Evolutionary conservation across 2,113 vertebrate genomes (phyloP).

Genomic region (Thymallus thymallus): DNA sequence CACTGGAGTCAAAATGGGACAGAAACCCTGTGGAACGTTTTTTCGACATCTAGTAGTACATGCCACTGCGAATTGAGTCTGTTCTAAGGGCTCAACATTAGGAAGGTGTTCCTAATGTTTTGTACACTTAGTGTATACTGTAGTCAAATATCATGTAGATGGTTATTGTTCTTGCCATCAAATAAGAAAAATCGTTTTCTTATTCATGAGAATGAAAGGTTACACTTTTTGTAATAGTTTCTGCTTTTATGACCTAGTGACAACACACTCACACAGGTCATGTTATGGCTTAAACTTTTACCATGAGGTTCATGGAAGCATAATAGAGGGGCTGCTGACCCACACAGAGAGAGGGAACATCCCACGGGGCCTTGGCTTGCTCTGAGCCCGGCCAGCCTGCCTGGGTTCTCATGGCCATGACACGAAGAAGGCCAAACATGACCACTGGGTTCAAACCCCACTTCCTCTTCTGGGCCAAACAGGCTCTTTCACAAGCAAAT

Average conservation of each 20-base stretch:
- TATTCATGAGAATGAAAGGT: background rate
- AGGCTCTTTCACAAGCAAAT: conserved; percentile 51
- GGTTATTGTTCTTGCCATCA: background rate
- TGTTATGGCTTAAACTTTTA: conserved; percentile 19
- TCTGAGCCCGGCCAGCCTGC: conserved; percentile 10
- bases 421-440: conserved; percentile 30
- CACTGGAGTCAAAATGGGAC: too few relatives aligned
- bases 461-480: conserved; percentile 59
- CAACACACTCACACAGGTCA: background rate
- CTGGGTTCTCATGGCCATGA: conserved; percentile 61
- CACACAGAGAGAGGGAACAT: conserved; percentile 30
- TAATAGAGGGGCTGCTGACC: conserved; percentile 58
- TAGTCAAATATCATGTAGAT: background rate
- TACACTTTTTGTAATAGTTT: too few relatives aligned
- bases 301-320: conserved; percentile 64
- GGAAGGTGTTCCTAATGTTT: too few relatives aligned
- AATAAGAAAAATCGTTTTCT: background rate
- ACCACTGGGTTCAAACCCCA: conserved; percentile 57
- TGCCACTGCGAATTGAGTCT: too few relatives aligned
- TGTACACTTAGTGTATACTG: background rate
- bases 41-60: too few relatives aligned
- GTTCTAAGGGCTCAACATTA: too few relatives aligned
- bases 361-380: conserved; percentile 49
- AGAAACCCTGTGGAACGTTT: too few relatives aligned
- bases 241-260: too few relatives aligned